These are phyloP conservation scores for Rhabdophis nuchalis DNA, from an alignment of 2,797 vertebrate species.

Conservation along the genomic window DNA sequence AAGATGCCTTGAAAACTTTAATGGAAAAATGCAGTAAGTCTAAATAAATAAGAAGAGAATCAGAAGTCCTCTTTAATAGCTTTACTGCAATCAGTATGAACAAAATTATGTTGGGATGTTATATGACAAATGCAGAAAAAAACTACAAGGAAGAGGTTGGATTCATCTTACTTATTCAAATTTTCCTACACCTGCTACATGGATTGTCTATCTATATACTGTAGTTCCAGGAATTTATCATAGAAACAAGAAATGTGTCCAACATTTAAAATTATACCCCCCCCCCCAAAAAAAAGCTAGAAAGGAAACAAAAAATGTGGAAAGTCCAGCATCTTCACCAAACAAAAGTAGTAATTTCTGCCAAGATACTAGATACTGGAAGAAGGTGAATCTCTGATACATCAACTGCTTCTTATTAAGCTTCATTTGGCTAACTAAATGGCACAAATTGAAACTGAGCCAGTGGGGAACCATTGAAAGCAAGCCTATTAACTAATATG, in stretches of 20 bases:
- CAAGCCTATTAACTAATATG: not conserved
- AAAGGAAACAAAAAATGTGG: not conserved
- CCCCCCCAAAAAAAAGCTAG: not conserved
- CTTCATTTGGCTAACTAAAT: not conserved
- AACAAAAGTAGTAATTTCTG: not conserved
- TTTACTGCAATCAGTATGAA: not conserved
- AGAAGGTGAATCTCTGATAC: not conserved
- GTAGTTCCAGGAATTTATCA: not conserved
- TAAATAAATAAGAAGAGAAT: not conserved
- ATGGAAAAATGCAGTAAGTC: not conserved
- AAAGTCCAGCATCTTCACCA: not conserved
- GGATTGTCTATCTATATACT: not conserved
- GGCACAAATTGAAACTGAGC: not conserved
- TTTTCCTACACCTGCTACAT: not conserved
- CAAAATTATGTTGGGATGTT: not conserved
- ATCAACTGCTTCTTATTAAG: not conserved
- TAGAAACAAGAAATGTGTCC: constrained; percentile 1
- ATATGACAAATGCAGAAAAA: not conserved
- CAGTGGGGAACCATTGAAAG: not conserved
- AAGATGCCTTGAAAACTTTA: not conserved
- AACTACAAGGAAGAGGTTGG: not conserved
- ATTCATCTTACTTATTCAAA: not conserved
- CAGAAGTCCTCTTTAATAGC: not conserved
- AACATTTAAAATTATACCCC: constrained; percentile 9
- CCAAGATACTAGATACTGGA: not conserved